These are phyloP conservation scores for Plusia festucae DNA, from an alignment of 2,888 invertebrate species.

Conservation along the genomic window DNA sequence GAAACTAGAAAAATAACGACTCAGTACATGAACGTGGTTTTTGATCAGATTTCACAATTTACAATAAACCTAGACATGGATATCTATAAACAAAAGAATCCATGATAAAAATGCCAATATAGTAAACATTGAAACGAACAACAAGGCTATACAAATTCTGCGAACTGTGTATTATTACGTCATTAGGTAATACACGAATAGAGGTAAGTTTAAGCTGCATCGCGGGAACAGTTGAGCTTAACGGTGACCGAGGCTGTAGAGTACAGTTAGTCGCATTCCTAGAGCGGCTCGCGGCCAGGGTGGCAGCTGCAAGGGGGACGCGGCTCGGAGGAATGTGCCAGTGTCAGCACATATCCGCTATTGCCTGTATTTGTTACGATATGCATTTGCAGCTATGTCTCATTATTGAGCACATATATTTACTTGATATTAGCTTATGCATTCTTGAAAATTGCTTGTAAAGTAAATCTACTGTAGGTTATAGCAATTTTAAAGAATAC, in stretches of 20 bases:
- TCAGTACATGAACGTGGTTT: not conserved
- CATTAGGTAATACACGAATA: conserved; percentile 68
- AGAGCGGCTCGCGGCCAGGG: conserved; percentile 71
- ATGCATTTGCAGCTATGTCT: conserved; percentile 33
- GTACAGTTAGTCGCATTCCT: conserved; percentile 86
- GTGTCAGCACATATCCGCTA: conserved; percentile 65
- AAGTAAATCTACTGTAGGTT: too few species aligned
- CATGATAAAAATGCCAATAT: conserved; percentile 44
- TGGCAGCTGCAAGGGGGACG: conserved; percentile 73
- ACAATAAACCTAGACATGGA: not conserved
- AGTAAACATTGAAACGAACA: conserved; percentile 38
- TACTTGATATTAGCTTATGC: conserved; percentile 23
- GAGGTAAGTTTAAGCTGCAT: conserved; percentile 70
- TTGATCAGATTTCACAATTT: not conserved
- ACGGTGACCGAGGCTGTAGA: conserved; percentile 83
- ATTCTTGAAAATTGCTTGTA: not conserved
- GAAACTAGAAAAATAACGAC: too few species aligned
- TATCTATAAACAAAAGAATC: conserved; percentile 34
- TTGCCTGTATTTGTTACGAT: conserved; percentile 55
- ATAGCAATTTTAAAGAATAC: too few species aligned
- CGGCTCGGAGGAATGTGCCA: conserved; percentile 64
- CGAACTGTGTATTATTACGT: conserved; percentile 68
- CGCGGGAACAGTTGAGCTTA: conserved; percentile 78
- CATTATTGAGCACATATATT: conserved; percentile 21
- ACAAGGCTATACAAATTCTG: conserved; percentile 55